Evolutionary conservation across 2,113 vertebrate genomes (phyloP), one percentile per base, ranked within the genome.

Genomic region (Anthoscopus minutus): DNA sequence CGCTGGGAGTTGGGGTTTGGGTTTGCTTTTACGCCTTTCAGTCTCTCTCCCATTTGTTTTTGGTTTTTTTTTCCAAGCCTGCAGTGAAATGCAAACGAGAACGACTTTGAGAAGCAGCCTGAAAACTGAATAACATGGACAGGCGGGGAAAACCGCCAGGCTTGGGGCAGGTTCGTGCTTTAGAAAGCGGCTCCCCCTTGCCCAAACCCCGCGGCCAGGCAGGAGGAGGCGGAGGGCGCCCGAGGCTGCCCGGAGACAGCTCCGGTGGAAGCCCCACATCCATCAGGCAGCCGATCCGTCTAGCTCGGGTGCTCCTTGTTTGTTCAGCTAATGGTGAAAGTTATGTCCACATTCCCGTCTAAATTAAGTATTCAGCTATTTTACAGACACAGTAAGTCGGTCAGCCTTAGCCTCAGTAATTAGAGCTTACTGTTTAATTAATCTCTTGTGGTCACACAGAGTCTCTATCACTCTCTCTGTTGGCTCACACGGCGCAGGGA

Each of bases 341-440:
- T 93, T 93, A 95, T 90, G 90, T 94, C 80, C 94, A 93, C 92
- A 62, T 24, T 15, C 47, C 11, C 27, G 56, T 9, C 51, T 56
- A 84, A 96, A 97, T 96, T 81, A 96, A 95, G 76, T 80, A 92
- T 93, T 96, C 92, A 76, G 92, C 88, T 97, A 45, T 94, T 94
- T 97, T 92, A 92, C 94, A 89, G 93, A 37, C 93, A 4, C 80
- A 3, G 60, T 60, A 95, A 95, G 89, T 94, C 92, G 53, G 93
- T 94, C 95, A 96, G 93, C 94, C 94, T 92, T 94, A 94, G 92
- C 95, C 76, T 92, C 82, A 6, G 76, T 96, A 96, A 96, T 96
- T 93, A 96, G 88, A 86, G 90, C 64, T 96, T 86, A 18, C 79
- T 57, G 88, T 90, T 96, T 96, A 96, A 97, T 95, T 96, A 97